phyloP scores from a whole-genome alignment of 2,113 vertebrate genomes.

The Pterocles burchelli region DNA sequence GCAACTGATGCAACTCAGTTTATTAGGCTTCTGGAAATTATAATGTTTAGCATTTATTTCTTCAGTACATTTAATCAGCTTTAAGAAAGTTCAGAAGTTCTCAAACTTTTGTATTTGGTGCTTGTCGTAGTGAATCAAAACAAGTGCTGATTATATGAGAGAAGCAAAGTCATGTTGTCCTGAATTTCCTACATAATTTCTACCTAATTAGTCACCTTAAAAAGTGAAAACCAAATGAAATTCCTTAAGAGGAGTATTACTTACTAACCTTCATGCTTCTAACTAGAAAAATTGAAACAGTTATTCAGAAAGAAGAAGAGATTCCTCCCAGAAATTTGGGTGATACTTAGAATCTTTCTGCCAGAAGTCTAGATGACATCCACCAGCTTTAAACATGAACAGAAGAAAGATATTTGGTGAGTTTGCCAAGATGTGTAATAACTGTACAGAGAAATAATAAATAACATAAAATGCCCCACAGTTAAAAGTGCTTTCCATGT shows the following conservation, averaged over 20 bases:
- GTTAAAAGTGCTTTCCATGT: too few species aligned
- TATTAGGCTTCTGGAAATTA: not conserved
- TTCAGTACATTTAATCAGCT: not conserved
- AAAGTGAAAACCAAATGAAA: not conserved
- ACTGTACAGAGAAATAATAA: not conserved
- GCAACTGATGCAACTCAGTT: not conserved
- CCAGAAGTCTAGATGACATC: not conserved
- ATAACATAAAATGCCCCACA: not conserved
- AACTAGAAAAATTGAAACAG: not conserved
- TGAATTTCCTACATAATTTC: not conserved
- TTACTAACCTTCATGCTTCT: not conserved
- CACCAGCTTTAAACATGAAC: not conserved
- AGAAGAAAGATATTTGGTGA: not conserved
- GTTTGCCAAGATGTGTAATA: not conserved
- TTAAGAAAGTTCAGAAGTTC: not conserved
- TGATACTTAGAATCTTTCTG: not conserved
- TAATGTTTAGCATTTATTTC: not conserved
- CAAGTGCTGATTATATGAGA: not conserved
- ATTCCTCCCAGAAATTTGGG: not conserved
- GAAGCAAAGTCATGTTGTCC: not conserved
- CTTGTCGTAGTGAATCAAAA: not conserved
- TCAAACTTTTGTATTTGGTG: not conserved
- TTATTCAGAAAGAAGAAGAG: not conserved
- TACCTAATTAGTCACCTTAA: not conserved
- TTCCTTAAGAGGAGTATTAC: not conserved